Evolutionary conservation across 2,888 invertebrate genomes (phyloP).

Genomic region (Cosmopolites sordidus): DNA sequence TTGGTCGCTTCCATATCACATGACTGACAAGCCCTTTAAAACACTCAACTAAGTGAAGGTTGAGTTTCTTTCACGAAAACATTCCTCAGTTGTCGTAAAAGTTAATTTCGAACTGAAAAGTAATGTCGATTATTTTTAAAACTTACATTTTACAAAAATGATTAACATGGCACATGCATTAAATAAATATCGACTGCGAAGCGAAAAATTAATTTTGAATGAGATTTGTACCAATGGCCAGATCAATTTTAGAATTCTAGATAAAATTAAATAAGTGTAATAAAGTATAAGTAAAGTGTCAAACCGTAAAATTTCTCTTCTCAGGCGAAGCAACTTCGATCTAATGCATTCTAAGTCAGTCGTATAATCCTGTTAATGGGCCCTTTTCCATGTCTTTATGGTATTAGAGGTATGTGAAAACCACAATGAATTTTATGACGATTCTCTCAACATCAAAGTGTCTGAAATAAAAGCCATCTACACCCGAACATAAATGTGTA

Average conservation of each 20-base stretch:
- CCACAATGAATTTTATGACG: conserved; percentile 25
- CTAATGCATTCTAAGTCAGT: conserved; percentile 20
- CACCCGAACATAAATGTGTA: conserved; percentile 14
- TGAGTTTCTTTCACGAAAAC: too few relatives aligned
- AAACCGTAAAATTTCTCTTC: conserved; percentile 18
- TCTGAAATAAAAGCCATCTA: conserved; percentile 18
- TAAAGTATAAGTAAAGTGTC: conserved; percentile 15
- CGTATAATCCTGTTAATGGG: conserved; percentile 25
- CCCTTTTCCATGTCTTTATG: conserved; percentile 22
- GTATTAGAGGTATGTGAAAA: conserved; percentile 21
- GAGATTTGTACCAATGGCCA: not conserved
- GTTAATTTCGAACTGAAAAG: too few relatives aligned
- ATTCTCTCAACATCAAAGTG: conserved; percentile 20
- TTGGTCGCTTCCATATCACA: too few relatives aligned
- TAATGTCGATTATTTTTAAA: too few relatives aligned
- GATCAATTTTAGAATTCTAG: not conserved
- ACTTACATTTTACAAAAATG: too few relatives aligned
- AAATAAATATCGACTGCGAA: not conserved
- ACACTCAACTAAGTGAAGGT: too few relatives aligned
- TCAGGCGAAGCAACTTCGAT: conserved; percentile 10
- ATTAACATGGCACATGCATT: too few relatives aligned
- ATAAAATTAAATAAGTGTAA: conserved; percentile 7
- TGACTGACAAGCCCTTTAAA: too few relatives aligned
- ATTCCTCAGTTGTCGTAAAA: too few relatives aligned
- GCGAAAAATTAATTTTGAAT: not conserved